A percentile compares a stretch with the other conserved stretches of the same genome.
Evolutionary conservation across 2,113 vertebrate genomes (phyloP).

Genomic region (Silurus glanis): DNA sequence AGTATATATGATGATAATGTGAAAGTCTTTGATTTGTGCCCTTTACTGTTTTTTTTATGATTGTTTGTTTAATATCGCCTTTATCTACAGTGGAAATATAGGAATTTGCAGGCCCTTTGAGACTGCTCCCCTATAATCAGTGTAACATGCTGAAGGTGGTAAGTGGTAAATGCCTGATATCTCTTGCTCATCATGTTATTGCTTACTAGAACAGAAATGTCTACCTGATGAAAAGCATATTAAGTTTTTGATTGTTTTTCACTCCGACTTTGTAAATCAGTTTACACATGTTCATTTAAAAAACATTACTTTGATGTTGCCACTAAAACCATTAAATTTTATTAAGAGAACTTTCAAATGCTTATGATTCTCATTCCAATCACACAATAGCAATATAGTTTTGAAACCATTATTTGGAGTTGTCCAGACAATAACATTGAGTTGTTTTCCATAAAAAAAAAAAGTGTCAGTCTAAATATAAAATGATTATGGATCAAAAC

Average conservation of each 20-base stretch:
- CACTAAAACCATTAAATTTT: neutral
- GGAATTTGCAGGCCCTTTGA: neutral
- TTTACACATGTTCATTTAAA: neutral
- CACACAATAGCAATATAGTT: neutral
- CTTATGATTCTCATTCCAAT: neutral
- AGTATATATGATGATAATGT: neutral
- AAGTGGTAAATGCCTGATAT: neutral
- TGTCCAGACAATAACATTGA: neutral
- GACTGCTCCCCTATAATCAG: slow-evolving; percentile 16
- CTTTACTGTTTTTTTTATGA: slow-evolving; percentile 6
- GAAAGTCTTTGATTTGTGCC: neutral
- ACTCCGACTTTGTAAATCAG: neutral
- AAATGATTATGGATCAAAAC: neutral
- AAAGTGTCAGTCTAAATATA: neutral
- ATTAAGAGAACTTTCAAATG: neutral
- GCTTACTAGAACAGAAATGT: neutral
- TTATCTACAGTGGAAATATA: neutral
- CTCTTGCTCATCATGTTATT: neutral
- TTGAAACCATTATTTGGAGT: neutral
- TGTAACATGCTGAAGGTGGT: slow-evolving; percentile 16
- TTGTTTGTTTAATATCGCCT: slow-evolving; percentile 7
- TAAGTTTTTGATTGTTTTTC: neutral
- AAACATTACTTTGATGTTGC: neutral
- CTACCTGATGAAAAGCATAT: neutral
- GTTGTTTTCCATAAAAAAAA: neutral